phyloP scores from a whole-genome alignment of 2,888 invertebrate genomes.

The Lasioglossum calceatum region DNA sequence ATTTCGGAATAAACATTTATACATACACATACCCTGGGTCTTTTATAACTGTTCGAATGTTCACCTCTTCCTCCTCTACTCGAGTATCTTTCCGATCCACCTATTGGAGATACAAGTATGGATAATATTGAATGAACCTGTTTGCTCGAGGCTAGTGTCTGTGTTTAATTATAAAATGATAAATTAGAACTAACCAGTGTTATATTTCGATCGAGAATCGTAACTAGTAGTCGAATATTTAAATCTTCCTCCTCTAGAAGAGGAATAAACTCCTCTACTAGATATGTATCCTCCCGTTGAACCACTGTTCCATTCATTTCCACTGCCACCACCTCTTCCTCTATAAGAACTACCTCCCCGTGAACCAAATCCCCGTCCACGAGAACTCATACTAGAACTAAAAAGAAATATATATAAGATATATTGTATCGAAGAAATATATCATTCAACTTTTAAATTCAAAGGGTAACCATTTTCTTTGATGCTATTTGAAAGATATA shows the following conservation, averaged over 20 bases:
- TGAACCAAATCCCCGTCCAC: constrained; percentile 80
- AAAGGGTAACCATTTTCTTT: neutral
- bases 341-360: constrained; percentile 80
- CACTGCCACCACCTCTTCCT: constrained; percentile 78
- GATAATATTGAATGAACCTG: neutral
- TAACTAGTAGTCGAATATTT: constrained; percentile 80
- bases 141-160: neutral
- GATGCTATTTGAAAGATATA: too few species aligned
- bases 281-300: constrained; percentile 75
- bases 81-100: constrained; percentile 80
- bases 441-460: neutral
- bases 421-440: constrained; percentile 5
- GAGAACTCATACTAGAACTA: constrained; percentile 80
- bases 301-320: constrained; percentile 77
- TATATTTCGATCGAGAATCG: constrained; percentile 81
- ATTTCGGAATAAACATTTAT: neutral
- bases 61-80: constrained; percentile 81
- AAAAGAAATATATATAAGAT: constrained; percentile 18
- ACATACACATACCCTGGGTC: constrained; percentile 77
- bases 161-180: neutral
- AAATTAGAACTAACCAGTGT: constrained; percentile 74
- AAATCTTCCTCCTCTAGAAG: constrained; percentile 81
- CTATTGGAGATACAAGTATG: constrained; percentile 36
- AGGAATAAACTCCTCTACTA: constrained; percentile 80
- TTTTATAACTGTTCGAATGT: constrained; percentile 80